These are phyloP conservation scores for Perognathus longimembris DNA, from an alignment of 2,113 vertebrate species.

Conservation along the genomic window DNA sequence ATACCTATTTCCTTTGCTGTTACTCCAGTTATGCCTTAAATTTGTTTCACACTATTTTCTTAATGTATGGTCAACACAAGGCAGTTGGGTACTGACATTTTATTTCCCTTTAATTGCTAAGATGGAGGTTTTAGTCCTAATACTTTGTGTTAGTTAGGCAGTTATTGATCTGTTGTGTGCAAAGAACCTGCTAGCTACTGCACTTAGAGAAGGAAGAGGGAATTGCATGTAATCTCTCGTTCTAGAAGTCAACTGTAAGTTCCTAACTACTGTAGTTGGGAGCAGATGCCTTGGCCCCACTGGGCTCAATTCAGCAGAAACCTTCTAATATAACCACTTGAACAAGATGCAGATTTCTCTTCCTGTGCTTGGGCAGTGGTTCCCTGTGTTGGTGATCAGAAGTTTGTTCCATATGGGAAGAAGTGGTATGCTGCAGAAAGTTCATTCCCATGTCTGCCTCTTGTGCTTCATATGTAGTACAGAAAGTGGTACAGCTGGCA, in stretches of 20 bases:
- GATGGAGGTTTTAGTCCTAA: not conserved
- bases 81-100: not conserved
- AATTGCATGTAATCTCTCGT: not conserved
- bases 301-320: not conserved
- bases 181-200: not conserved
- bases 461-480: not conserved
- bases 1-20: not conserved
- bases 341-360: not conserved
- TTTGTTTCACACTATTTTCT: not conserved
- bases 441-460: not conserved
- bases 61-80: not conserved
- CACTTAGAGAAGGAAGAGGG: conserved; percentile 11
- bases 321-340: not conserved
- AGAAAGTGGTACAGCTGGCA: not conserved
- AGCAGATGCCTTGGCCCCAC: not conserved
- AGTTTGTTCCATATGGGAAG: not conserved
- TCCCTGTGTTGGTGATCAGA: not conserved
- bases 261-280: not conserved
- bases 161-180: not conserved
- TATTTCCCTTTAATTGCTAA: not conserved
- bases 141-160: not conserved
- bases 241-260: not conserved
- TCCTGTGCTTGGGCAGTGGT: no score
- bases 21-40: conserved; percentile 62
- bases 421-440: not conserved